A percentile compares a stretch with the other conserved stretches of the same genome.
These are phyloP conservation scores for Hydrolagus affinis DNA, from an alignment of 2,113 vertebrate genomes.

Conservation along the genomic window DNA sequence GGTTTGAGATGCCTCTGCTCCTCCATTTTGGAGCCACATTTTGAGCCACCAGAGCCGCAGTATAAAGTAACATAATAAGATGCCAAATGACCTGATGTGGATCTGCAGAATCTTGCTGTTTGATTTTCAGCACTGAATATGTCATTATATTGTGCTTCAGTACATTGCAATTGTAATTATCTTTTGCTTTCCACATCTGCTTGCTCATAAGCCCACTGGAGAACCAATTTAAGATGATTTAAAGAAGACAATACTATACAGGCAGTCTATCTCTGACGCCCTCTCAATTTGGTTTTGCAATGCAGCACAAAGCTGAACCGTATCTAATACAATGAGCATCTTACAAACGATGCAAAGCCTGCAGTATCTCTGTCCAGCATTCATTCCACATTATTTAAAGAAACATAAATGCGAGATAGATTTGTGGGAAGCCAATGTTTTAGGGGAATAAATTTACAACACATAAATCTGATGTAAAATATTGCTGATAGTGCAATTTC, in stretches of 20 bases:
- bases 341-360: no score
- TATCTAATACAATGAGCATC: neutral
- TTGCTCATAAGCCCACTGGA: constrained; percentile 20
- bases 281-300: neutral
- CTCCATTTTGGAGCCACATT: no score
- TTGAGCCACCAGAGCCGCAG: no score
- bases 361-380: neutral
- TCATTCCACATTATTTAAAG: neutral
- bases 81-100: no score
- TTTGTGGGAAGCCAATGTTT: neutral
- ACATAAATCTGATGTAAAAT: no score
- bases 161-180: constrained; percentile 7
- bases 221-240: constrained; percentile 31
- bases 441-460: neutral
- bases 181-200: neutral
- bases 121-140: neutral
- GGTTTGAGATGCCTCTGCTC: no score
- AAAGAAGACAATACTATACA: constrained; percentile 12
- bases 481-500: neutral
- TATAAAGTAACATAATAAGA: no score
- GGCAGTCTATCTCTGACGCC: neutral
- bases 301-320: neutral
- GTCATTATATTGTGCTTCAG: neutral
- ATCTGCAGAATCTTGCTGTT: no score
- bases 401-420: neutral